Evolutionary conservation across 23 tunicate genomes (phyloP), one percentile per base, ranked within the genome.

Genomic region (Oikopleura dioica): DNA sequence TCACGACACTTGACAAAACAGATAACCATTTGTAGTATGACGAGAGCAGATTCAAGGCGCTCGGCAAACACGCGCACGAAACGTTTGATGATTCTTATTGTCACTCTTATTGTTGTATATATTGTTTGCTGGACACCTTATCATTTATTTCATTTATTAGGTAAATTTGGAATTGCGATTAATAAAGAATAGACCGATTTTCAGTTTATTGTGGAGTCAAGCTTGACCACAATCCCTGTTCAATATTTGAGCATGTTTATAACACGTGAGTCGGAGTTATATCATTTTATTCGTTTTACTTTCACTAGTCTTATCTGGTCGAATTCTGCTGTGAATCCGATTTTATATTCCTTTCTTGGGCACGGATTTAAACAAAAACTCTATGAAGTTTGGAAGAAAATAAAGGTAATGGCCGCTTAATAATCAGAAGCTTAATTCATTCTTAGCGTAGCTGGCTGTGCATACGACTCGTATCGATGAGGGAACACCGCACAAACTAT

Each of bases 251-350:
- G 26, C 72, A 63, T 28, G 33, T 31, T 2, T 63, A 63, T 63
- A 63, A 63, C 26, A 31, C 33, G 72, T 63, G 26, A 63, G 72
- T 21, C 21, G 21, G 21, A 44, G 9, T 44, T 44, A 9, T 44
- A 44, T 44, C 9, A 21, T 9, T 44, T 44, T 9, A 9, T 9
- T 44, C 55, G 55, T 21, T 44, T 44, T 9, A 9, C 21, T 44
- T 44, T 44, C 55, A n/a, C n/a, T 63, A 63, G 72, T 63, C 33
- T 63, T 23, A 63, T 63, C 16, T 63, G 72, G 72, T 63, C 26
- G 30, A 63, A 63, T 63, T 63, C 72, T 24, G 72, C 72, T 12
- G 26, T 63, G 2, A 63, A 63, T 28, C 72, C 72, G 33, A 63
- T 63, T 21, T 63, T 63, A 63, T 63, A 63, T 28, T 63, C 72